Evolutionary conservation across 2,888 invertebrate species (phyloP), one percentile per base, ranked within the genome.

Genomic region (Galerucella calmariensis): DNA sequence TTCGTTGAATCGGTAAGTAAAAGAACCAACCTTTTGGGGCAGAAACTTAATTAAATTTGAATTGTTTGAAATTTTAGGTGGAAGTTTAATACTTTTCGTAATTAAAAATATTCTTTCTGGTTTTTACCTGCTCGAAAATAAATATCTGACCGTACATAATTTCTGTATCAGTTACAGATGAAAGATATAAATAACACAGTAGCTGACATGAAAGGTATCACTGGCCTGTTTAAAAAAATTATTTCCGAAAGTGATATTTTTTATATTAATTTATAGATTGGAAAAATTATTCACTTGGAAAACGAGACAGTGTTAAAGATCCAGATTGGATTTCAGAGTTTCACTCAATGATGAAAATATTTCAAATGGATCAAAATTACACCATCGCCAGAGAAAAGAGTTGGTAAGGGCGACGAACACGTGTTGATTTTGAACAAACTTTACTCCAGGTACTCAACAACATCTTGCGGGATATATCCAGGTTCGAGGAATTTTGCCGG

Each of bases 101-200:
- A 69, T 69, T 69, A 63, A 63, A 62, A 69, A 69, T 41, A 62
- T 62, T 24, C 69, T 69, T 61, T 44, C 16, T 59, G 12, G 10
- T 59, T 69, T 61, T 69, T 69, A 69, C 69, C 69, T 69, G 63
- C 69, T 69, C 41, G 27, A 61, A 69, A 61, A 69, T 61, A 61
- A 67, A 61, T 69, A 48, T 27, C 9, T 44, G 20, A 41, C 58
- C 58, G 8, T 44, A 58, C 20, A 20, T 12, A 44, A 68, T 44
- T 53, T 58, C 14, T 58, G 41, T 58, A 67, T 67, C 8, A 51
- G 12, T 58, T 67, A 68, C 68, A 59, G 51, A 35, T 53, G n/a
- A n/a, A 67, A 16, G 20, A 12, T 41, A 48, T 48, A 88, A 87
- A 59, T 74, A 59, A 63, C 24, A 67, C 11, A 20, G 67, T 88